These are phyloP conservation scores for Copsychus sechellarum DNA, from an alignment of 2,113 vertebrate genomes.

Conservation along the genomic window DNA sequence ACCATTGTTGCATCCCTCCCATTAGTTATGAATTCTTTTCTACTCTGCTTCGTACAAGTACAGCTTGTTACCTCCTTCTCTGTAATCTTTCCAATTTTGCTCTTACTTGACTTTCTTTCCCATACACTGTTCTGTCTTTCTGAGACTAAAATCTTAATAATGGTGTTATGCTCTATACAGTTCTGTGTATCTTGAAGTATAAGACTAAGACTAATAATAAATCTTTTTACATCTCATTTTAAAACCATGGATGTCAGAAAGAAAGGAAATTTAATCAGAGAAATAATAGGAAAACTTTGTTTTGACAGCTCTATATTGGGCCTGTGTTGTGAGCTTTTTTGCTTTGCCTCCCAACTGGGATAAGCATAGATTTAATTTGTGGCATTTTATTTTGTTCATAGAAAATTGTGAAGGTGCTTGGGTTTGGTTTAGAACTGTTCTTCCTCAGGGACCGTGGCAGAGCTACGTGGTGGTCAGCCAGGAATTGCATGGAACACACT, in stretches of 20 bases:
- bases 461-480: neutral
- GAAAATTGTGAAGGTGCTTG: neutral
- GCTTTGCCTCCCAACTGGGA: neutral
- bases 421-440: neutral
- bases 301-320: neutral
- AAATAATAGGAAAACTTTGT: neutral
- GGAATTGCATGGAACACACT: neutral
- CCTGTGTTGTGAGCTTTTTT: neutral
- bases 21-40: constrained; percentile 4
- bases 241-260: neutral
- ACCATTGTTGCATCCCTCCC: neutral
- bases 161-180: neutral
- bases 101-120: neutral
- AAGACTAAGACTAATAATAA: neutral
- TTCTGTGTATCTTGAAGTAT: neutral
- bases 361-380: neutral
- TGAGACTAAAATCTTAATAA: constrained; percentile 14
- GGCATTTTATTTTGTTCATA: neutral
- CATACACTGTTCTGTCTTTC: neutral
- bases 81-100: constrained; percentile 23
- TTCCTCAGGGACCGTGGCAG: neutral
- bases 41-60: neutral
- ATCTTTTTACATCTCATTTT: neutral
- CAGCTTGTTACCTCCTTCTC: constrained; percentile 8
- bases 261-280: neutral